Evolutionary conservation across 2,113 vertebrate species (phyloP).

Genomic region (Calidris pugnax): DNA sequence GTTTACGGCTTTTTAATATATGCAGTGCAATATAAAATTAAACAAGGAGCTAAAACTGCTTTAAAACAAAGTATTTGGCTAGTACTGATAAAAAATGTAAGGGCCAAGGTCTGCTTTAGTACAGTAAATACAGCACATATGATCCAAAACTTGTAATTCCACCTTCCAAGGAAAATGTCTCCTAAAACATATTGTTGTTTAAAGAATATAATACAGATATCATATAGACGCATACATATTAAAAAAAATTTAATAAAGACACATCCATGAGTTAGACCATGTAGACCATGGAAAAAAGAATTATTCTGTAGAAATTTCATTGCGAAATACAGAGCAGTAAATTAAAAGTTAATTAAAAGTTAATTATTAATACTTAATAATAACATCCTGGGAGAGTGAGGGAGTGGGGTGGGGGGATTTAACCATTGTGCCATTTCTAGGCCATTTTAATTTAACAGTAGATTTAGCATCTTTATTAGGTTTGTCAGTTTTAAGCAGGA

Average conservation of each 20-base stretch:
- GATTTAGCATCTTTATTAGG: neutral
- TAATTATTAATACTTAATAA: neutral
- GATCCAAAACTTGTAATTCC: neutral
- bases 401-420: neutral
- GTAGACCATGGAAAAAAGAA: neutral
- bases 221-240: neutral
- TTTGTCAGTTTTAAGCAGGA: neutral
- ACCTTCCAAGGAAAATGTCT: neutral
- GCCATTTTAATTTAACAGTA: neutral
- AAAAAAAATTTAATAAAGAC: rapidly evolving
- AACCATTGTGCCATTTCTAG: neutral
- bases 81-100: neutral
- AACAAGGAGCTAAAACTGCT: neutral
- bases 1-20: neutral
- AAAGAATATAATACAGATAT: neutral
- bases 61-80: neutral
- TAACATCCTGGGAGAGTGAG: rapidly evolving
- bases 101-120: neutral
- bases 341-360: neutral
- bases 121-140: neutral
- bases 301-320: neutral
- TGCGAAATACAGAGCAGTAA: neutral
- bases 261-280: neutral
- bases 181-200: neutral
- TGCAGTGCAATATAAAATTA: neutral